Evolutionary conservation across 2,113 vertebrate genomes (phyloP).

Genomic region (Atlantisia rogersi): DNA sequence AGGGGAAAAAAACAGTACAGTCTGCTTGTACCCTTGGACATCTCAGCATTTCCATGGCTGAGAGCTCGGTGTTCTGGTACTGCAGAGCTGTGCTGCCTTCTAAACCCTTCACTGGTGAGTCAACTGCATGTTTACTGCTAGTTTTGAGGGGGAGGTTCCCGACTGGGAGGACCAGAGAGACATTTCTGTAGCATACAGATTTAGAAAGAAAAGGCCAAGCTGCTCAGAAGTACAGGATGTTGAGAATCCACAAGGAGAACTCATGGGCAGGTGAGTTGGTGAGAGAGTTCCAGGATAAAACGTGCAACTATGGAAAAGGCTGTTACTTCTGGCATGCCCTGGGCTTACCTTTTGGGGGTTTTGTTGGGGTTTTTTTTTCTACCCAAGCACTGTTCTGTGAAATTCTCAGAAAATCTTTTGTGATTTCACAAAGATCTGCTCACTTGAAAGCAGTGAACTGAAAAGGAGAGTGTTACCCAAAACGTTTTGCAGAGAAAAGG

Average conservation of each 20-base stretch:
- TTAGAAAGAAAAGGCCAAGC: conserved; percentile 1
- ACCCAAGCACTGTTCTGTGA: background rate
- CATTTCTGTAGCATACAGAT: background rate
- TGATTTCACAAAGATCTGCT: background rate
- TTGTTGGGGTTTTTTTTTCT: too few relatives aligned
- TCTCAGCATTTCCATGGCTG: conserved; percentile 1
- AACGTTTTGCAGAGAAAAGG: background rate
- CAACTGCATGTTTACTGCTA: conserved; percentile 4
- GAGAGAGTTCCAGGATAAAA: background rate
- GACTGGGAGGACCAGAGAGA: conserved; percentile 13
- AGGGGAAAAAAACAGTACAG: background rate
- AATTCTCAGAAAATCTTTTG: background rate
- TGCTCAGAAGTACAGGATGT: background rate
- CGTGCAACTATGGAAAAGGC: background rate
- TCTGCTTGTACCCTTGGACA: background rate
- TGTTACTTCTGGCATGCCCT: background rate
- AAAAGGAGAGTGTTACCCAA: background rate
- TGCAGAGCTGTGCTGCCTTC: background rate
- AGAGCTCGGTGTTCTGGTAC: background rate
- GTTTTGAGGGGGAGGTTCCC: conserved; percentile 42
- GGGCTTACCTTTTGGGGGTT: background rate
- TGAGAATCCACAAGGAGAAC: background rate
- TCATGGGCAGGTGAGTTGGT: background rate
- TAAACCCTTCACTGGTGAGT: conserved; percentile 25
- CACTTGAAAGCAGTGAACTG: background rate